phyloP scores from a whole-genome alignment of 2,888 invertebrate genomes.

The Girardia tigrina region DNA sequence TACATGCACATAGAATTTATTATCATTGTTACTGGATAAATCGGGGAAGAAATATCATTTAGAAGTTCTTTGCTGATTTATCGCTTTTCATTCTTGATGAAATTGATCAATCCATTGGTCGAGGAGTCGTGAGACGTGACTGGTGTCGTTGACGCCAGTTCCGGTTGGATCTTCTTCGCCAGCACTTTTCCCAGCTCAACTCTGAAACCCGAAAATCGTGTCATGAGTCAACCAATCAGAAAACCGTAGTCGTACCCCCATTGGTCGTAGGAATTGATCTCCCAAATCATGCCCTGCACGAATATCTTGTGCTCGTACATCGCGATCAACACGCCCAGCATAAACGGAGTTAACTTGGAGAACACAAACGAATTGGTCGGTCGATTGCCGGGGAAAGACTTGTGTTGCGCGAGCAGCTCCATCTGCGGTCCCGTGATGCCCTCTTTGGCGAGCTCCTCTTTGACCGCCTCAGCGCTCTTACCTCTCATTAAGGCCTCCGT shows the following conservation, averaged over 20 bases:
- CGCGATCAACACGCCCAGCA: constrained; percentile 77
- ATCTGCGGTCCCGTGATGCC: constrained; percentile 63
- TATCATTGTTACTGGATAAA: too few relatives aligned
- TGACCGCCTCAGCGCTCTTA: constrained; percentile 59
- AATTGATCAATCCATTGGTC: constrained; percentile 91
- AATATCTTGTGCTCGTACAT: constrained; percentile 98
- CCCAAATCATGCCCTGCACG: constrained; percentile 93
- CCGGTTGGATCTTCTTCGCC: constrained; percentile 93
- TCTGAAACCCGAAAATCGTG: constrained; percentile 48
- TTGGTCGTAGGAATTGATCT: constrained; percentile 97
- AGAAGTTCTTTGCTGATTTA: too few relatives aligned
- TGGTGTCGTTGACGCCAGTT: constrained; percentile 58
- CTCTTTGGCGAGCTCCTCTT: constrained; percentile 64
- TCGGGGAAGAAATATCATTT: too few relatives aligned
- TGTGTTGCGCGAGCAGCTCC: constrained; percentile 43
- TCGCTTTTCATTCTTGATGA: too few relatives aligned
- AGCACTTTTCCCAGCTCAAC: constrained; percentile 95
- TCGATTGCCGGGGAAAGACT: constrained; percentile 78
- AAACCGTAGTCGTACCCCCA: constrained; percentile 66
- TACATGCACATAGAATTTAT: too few relatives aligned
- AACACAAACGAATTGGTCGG: constrained; percentile 92
- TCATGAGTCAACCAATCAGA: background rate
- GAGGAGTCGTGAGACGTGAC: constrained; percentile 71
- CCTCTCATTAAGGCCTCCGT: constrained; percentile 81
- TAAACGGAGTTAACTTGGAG: constrained; percentile 77